phyloP scores from a whole-genome alignment of 2,113 vertebrate species.

The Crotophaga sulcirostris region DNA sequence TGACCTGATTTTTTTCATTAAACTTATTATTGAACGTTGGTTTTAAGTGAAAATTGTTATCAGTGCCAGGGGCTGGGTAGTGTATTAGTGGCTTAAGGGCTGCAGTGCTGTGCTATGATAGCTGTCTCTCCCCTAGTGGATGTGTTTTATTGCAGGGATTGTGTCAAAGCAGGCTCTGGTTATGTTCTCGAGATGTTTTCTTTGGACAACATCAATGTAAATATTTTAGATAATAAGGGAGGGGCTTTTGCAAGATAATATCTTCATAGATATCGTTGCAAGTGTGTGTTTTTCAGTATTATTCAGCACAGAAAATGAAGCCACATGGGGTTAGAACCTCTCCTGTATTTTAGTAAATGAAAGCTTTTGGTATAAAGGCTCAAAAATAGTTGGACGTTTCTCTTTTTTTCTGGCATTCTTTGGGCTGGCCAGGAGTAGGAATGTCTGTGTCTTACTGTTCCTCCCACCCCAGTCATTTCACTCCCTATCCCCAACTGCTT shows the following conservation, averaged over 20 bases:
- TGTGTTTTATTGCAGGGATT: not conserved
- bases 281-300: not conserved
- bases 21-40: not conserved
- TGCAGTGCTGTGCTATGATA: not conserved
- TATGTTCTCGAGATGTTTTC: accelerated
- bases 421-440: not conserved
- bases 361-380: not conserved
- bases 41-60: not conserved
- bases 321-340: not conserved
- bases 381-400: not conserved
- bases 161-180: not conserved
- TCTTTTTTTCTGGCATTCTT: not conserved
- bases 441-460: not conserved
- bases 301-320: not conserved
- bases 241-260: not conserved
- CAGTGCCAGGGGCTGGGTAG: not conserved
- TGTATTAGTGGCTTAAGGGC: not conserved
- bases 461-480: not conserved
- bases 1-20: not conserved
- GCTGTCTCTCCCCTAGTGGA: not conserved
- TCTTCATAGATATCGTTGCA: not conserved
- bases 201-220: not conserved
- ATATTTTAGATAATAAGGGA: accelerated
- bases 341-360: not conserved
- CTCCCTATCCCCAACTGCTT: not conserved